Evolutionary conservation across 2,797 vertebrate species (phyloP).

Genomic region (Atherinosoma microstoma): DNA sequence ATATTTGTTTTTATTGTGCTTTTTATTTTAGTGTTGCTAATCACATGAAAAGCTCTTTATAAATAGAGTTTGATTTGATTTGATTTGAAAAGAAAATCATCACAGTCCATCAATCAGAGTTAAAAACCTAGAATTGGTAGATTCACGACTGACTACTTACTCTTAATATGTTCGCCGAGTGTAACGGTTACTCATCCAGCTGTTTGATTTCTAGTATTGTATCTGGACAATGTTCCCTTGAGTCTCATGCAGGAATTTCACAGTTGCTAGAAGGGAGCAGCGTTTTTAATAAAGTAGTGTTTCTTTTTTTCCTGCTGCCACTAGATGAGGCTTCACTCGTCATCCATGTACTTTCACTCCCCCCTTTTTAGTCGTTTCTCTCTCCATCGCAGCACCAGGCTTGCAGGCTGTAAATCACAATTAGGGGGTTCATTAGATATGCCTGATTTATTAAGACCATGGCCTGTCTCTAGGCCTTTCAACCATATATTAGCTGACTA

Average conservation of each 20-base stretch:
- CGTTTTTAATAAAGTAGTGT: slow-evolving; percentile 39
- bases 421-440: slow-evolving; percentile 72
- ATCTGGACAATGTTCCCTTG: slow-evolving; percentile 51
- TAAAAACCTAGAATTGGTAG: neutral
- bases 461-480: slow-evolving; percentile 53
- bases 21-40: too few species aligned
- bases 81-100: neutral
- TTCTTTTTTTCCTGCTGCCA: slow-evolving; percentile 5
- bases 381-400: slow-evolving; percentile 35
- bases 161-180: slow-evolving; percentile 5
- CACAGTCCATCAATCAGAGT: neutral
- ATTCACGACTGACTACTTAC: neutral
- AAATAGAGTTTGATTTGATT: too few species aligned
- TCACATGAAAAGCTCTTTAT: too few species aligned
- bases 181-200: slow-evolving; percentile 35
- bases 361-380: slow-evolving; percentile 19
- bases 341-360: slow-evolving; percentile 8
- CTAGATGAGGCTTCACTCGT: slow-evolving; percentile 8
- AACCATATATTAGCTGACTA: slow-evolving; percentile 65
- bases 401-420: slow-evolving; percentile 71
- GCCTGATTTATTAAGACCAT: slow-evolving; percentile 70
- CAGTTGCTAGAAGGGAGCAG: slow-evolving; percentile 37
- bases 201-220: slow-evolving; percentile 50
- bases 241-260: slow-evolving; percentile 44
- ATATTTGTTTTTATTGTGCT: too few species aligned